Evolutionary conservation across 2,113 vertebrate genomes (phyloP).

Genomic region (Brevimyrus niger): DNA sequence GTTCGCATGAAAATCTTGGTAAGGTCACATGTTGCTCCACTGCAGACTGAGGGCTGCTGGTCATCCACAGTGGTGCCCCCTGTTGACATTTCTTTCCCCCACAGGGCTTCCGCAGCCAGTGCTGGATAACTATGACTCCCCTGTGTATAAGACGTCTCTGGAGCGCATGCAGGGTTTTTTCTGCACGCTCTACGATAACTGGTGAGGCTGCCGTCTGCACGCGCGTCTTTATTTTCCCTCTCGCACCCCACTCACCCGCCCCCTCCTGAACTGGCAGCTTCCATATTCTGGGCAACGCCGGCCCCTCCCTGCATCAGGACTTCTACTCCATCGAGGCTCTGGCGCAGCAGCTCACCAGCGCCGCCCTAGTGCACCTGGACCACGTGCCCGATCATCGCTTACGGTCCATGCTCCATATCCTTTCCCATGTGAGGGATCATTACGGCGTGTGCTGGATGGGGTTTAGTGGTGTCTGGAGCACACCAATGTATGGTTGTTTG

Average conservation of each 20-base stretch:
- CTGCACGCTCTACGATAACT: constrained; percentile 80
- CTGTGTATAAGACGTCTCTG: constrained; percentile 71
- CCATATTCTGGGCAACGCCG: constrained; percentile 78
- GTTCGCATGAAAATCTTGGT: neutral
- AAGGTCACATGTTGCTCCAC: neutral
- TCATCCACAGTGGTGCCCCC: too few species aligned
- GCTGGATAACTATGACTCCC: constrained; percentile 74
- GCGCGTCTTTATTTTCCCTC: neutral
- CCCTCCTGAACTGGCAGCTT: constrained; percentile 55
- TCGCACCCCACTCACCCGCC: neutral
- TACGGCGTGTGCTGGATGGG: neutral
- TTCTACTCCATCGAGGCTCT: constrained; percentile 83
- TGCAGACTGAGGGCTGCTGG: neutral
- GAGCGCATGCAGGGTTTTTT: constrained; percentile 96
- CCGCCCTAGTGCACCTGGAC: constrained; percentile 78
- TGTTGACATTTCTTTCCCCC: constrained; percentile 3
- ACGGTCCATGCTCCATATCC: constrained; percentile 91
- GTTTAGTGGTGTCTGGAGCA: neutral
- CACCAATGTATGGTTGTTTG: neutral
- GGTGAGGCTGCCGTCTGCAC: constrained; percentile 58
- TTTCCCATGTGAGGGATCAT: constrained; percentile 39
- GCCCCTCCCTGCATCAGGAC: constrained; percentile 80
- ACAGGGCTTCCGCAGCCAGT: constrained; percentile 76
- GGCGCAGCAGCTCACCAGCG: constrained; percentile 70
- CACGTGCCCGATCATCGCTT: constrained; percentile 87